These are phyloP conservation scores for Toxotes lorentzi DNA, from an alignment of 2,797 vertebrate species.

Conservation along the genomic window DNA sequence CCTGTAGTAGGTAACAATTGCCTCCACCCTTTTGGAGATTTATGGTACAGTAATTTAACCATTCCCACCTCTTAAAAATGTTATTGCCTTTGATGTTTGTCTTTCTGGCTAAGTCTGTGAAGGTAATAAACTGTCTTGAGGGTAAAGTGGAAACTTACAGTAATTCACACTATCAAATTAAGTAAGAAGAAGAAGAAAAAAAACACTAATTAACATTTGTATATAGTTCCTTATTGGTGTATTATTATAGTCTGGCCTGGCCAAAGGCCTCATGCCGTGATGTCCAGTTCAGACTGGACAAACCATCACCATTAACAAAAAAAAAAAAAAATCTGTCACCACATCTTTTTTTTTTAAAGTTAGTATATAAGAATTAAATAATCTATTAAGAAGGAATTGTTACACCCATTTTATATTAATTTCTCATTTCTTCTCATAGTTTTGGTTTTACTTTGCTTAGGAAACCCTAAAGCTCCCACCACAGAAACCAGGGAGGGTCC, in stretches of 20 bases:
- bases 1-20: not conserved
- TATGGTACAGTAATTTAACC: not conserved
- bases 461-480: not conserved
- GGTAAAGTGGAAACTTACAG: not conserved
- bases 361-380: not conserved
- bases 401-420: not conserved
- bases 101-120: not conserved
- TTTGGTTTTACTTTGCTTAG: not conserved
- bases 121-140: not conserved
- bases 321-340: not conserved
- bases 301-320: not conserved
- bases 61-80: not conserved
- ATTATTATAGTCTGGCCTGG: not conserved
- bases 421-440: no score
- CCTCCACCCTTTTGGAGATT: not conserved
- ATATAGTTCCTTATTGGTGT: not conserved
- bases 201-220: not conserved
- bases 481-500: not conserved
- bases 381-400: not conserved
- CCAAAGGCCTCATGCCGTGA: not conserved
- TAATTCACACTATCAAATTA: not conserved
- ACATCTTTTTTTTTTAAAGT: no score
- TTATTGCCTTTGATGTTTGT: not conserved
- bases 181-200: not conserved
- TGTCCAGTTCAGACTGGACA: fast-evolving